phyloP scores from a whole-genome alignment of 2,113 vertebrate genomes.

The Pyxicephalus adspersus region DNA sequence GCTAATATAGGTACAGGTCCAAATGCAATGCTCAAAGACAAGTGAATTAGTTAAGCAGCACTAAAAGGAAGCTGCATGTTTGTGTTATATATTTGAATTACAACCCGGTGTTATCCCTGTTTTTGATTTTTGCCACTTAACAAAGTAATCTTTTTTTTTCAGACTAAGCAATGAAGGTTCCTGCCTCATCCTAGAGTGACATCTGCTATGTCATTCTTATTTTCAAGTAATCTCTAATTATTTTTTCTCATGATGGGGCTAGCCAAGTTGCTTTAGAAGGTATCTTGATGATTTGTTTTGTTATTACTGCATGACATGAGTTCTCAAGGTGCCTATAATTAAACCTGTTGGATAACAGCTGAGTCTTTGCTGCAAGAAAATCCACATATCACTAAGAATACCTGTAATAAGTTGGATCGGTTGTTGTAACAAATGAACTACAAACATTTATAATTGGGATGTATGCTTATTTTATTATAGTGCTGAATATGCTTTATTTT shows the following conservation, averaged over 20 bases:
- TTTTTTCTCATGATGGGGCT: slow-evolving; percentile 23
- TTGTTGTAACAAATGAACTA: too few relatives aligned
- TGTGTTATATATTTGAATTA: not conserved
- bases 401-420: not conserved
- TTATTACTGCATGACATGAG: slow-evolving; percentile 49
- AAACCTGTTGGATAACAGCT: slow-evolving; percentile 49
- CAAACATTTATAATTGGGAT: too few relatives aligned
- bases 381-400: not conserved
- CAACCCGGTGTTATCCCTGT: not conserved
- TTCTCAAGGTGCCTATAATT: slow-evolving; percentile 43
- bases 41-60: too few relatives aligned
- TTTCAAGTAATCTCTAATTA: slow-evolving; percentile 49
- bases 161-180: not conserved
- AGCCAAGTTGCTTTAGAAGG: slow-evolving; percentile 6
- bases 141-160: slow-evolving; percentile 19
- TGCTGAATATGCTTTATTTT: too few relatives aligned
- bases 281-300: slow-evolving; percentile 47
- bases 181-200: slow-evolving; percentile 1
- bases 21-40: too few relatives aligned
- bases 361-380: slow-evolving; percentile 12
- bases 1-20: too few relatives aligned
- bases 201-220: not conserved
- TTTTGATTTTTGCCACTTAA: not conserved
- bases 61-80: not conserved
- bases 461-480: too few relatives aligned